phyloP scores from a whole-genome alignment of 92 coral and sea anemone species.

The Zoanthus gigantus region DNA sequence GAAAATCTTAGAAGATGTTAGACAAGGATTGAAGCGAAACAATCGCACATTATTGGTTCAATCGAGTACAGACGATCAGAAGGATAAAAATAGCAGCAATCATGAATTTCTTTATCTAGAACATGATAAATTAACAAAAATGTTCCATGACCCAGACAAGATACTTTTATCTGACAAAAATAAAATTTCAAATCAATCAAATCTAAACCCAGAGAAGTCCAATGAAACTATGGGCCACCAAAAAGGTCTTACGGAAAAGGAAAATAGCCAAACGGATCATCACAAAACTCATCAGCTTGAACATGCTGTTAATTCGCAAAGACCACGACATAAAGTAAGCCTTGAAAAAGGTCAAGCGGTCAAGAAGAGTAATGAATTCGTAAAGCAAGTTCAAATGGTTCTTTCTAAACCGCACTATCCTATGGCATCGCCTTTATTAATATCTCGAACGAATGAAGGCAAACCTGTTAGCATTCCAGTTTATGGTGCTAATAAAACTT shows the following conservation, averaged over 20 bases:
- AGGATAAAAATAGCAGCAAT: background rate
- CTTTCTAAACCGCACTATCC: no score
- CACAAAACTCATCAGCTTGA: background rate
- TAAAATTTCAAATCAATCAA: background rate
- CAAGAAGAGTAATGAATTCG: background rate
- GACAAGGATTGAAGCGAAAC: background rate
- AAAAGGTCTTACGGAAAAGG: background rate
- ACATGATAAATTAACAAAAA: background rate
- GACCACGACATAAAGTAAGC: background rate
- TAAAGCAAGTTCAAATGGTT: slow-evolving; percentile 4
- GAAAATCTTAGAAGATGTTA: slow-evolving; percentile 27
- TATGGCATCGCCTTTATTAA: no score
- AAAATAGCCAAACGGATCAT: background rate
- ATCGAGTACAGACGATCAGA: background rate
- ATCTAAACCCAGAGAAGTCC: background rate
- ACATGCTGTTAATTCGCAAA: background rate
- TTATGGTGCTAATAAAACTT: background rate
- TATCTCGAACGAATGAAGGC: background rate
- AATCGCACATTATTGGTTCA: slow-evolving; percentile 2
- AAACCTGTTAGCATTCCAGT: background rate
- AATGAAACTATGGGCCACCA: background rate
- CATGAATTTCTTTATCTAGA: background rate
- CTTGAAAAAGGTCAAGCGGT: background rate
- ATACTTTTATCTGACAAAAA: background rate
- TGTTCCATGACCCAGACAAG: slow-evolving; percentile 19